Conservation (phyloP, 2,113 vertebrate species). For the Garra rufa region DNA sequence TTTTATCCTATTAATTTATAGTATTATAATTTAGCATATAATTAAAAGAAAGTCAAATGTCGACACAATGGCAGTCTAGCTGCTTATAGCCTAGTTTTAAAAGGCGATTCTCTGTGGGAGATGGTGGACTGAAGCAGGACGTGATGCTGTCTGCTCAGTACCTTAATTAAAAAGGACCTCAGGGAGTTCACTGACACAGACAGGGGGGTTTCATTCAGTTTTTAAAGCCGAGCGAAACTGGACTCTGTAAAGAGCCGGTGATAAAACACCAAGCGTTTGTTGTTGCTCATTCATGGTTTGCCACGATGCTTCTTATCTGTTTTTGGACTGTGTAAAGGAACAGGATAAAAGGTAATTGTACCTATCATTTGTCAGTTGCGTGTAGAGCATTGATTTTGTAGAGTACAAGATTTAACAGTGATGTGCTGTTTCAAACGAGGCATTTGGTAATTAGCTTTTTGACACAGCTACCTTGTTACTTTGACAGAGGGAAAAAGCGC, state of each 20-base stretch:
- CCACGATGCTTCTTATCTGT: neutral
- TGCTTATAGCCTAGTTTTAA: constrained; percentile 64
- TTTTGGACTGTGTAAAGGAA: neutral
- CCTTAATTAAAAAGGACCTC: constrained; percentile 63
- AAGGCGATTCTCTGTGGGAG: constrained; percentile 49
- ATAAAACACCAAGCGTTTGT: neutral
- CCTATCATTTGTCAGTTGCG: neutral
- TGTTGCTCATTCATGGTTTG: constrained; percentile 14
- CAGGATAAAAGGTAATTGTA: neutral
- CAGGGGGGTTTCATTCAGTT: constrained; percentile 60
- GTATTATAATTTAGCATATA: neutral
- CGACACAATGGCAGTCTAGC: constrained; percentile 53
- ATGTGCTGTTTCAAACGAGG: constrained; percentile 4
- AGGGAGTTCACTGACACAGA: constrained; percentile 56
- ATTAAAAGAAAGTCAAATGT: constrained; percentile 62
- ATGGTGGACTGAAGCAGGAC: constrained; percentile 46
- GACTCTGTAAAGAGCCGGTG: constrained; percentile 20
- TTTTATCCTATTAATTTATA: neutral
- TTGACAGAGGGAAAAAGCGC: neutral
- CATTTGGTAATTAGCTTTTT: constrained; percentile 27
- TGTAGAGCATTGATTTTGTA: neutral
- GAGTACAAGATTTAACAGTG: neutral
- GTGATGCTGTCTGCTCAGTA: constrained; percentile 24
- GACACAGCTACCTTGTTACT: constrained; percentile 16
- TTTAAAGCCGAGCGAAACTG: constrained; percentile 24